phyloP scores from a whole-genome alignment of 2,113 vertebrate species.

The Pseudonaja textilis region DNA sequence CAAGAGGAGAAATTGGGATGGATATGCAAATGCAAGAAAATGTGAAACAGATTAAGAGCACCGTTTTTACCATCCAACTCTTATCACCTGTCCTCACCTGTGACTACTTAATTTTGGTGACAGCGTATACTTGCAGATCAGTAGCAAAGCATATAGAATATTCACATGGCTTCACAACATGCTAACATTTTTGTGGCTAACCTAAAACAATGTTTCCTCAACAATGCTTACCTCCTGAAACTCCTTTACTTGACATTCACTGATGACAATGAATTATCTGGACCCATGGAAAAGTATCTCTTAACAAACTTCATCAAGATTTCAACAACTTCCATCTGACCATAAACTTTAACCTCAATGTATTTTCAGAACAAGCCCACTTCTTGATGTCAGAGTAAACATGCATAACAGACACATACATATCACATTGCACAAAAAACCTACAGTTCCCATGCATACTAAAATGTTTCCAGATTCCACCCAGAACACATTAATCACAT shows the following conservation, averaged over 20 bases:
- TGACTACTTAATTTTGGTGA: not conserved
- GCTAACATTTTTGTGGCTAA: not conserved
- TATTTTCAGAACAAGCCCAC: not conserved
- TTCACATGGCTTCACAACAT: not conserved
- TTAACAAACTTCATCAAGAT: not conserved
- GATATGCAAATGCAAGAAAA: not conserved
- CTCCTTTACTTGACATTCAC: not conserved
- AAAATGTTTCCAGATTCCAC: not conserved
- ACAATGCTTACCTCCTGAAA: not conserved
- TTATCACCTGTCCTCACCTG: not conserved
- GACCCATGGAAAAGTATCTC: not conserved
- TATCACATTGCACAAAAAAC: not conserved
- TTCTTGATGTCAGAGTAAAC: not conserved
- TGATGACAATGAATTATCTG: not conserved
- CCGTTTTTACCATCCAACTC: not conserved
- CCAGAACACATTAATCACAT: not conserved
- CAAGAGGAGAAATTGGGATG: not conserved
- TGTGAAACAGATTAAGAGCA: not conserved
- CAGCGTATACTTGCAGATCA: not conserved
- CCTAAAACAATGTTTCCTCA: not conserved
- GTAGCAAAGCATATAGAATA: not conserved
- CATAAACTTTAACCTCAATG: not conserved
- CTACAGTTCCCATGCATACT: not conserved
- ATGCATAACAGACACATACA: not conserved
- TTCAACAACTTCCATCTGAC: not conserved